phyloP scores from a whole-genome alignment of 2,113 vertebrate species.

The Callipepla squamata region DNA sequence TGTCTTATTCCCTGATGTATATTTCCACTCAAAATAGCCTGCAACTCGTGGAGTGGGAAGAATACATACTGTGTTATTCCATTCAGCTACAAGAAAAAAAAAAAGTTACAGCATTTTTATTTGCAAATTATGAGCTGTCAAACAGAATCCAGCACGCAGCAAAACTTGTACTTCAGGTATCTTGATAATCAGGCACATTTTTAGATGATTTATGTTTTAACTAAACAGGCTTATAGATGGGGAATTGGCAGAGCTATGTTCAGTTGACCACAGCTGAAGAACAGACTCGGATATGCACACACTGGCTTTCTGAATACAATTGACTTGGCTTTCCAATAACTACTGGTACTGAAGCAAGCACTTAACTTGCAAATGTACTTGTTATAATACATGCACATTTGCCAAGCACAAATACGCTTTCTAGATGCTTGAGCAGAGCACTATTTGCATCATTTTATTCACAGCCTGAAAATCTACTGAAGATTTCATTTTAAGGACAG shows the following conservation, averaged over 20 bases:
- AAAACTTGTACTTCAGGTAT: not conserved
- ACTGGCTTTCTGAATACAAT: not conserved
- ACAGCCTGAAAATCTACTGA: not conserved
- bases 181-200: not conserved
- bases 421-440: not conserved
- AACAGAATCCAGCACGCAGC: not conserved
- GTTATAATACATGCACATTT: not conserved
- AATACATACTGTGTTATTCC: not conserved
- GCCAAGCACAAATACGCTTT: not conserved
- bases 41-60: not conserved
- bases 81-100: not conserved
- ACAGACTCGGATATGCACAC: not conserved
- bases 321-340: not conserved
- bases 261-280: not conserved
- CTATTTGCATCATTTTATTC: conserved; percentile 11
- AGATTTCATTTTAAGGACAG: not conserved
- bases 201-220: not conserved
- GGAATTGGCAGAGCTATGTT: not conserved
- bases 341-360: not conserved
- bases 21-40: not conserved
- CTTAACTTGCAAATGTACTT: conserved; percentile 8
- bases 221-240: not conserved
- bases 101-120: not conserved
- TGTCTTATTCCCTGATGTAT: not conserved
- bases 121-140: not conserved